Evolutionary conservation across 2,113 vertebrate genomes (phyloP), one percentile per base, ranked within the genome.

Genomic region (Indri indri): DNA sequence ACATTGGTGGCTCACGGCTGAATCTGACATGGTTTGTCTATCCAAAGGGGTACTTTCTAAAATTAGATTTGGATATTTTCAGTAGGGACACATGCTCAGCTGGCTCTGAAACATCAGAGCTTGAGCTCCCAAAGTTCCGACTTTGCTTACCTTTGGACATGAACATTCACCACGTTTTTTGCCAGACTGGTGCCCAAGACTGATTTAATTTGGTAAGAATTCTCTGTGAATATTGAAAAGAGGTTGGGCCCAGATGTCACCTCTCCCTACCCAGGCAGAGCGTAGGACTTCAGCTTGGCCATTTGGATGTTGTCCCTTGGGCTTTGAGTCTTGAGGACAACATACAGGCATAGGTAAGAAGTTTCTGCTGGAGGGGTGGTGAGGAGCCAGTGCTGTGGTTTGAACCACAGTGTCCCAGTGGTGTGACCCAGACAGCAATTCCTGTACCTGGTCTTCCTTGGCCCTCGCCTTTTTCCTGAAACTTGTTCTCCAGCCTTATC

Each of bases 311-410:
- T 68, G 5, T 1, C 16, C 30, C 2, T 65, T n/a, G 66, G 40
- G 30, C 45, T 77, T 40, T 25, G 52, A 45, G 66, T 71, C 17
- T 74, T 80, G 57, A 80, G 32, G 25, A 23, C 14, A 50, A 34
- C 30, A 40, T 4, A 16, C 23, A 23, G 1, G 50, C n/a, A 5
- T 5, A 66, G 70, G n/a, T 6, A n/a, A 40, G 25, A 34, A 66
- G 12, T 18, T 23, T 20, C 30, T 50, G 12, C 30, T 40, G 5
- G 16, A n/a, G 30, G 20, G 45, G 12, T 0, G 16, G 27, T 6
- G 22, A 77, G n/a, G 34, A 0, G 3, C 34, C 40, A 40, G 52
- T 0, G 0, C n/a, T 63, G 3, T 37, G 47, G 12, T 54, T 82
- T 91, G 45, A 77, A 47, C 17, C 50, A 3, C 13, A 2, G 30